Conservation (phyloP, 1,140 invertebrate genomes). For the Cheumatopsyche charites region DNA sequence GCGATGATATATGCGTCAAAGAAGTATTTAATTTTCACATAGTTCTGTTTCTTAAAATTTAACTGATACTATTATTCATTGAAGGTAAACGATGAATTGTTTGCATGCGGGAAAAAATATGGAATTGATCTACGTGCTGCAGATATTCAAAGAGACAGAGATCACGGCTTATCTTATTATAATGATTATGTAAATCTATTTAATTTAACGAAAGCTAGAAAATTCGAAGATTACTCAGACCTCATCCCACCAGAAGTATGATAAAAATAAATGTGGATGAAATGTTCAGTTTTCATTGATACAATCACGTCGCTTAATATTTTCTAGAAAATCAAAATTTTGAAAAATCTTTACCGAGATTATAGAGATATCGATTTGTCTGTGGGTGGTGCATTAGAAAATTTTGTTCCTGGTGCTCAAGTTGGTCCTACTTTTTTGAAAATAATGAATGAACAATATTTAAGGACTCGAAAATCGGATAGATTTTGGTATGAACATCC, state of each 20-base stretch:
- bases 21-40: conserved; percentile 57
- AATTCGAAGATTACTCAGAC: conserved; percentile 68
- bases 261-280: neutral
- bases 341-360: conserved; percentile 49
- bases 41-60: too few species aligned
- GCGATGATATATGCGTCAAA: conserved; percentile 63
- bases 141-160: conserved; percentile 73
- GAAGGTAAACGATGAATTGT: conserved; percentile 66
- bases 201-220: conserved; percentile 62
- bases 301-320: conserved; percentile 21
- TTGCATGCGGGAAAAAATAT: conserved; percentile 57
- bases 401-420: conserved; percentile 57
- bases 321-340: conserved; percentile 29
- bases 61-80: conserved; percentile 36
- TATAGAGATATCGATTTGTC: conserved; percentile 67
- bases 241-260: conserved; percentile 53
- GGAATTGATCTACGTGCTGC: conserved; percentile 73
- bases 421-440: conserved; percentile 68
- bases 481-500: conserved; percentile 60
- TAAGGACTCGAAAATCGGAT: conserved; percentile 55
- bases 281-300: neutral
- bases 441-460: conserved; percentile 62
- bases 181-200: conserved; percentile 63
- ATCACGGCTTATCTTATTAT: conserved; percentile 71
- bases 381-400: conserved; percentile 62